Evolutionary conservation across 2,113 vertebrate genomes (phyloP).

Genomic region (Pseudorhombus dupliciocellatus): DNA sequence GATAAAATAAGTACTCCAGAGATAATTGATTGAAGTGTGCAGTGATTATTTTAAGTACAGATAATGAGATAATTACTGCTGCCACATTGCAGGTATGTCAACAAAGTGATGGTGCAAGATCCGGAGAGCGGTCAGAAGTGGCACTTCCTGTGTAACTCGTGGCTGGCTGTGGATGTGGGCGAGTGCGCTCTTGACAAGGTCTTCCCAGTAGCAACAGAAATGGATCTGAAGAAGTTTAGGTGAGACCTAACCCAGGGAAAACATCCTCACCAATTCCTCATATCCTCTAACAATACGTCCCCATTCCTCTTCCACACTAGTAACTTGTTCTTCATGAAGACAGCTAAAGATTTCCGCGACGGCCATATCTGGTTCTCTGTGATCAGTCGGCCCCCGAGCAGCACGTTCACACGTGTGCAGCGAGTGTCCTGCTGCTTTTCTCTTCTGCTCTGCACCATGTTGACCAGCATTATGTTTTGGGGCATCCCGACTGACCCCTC

Average conservation of each 20-base stretch:
- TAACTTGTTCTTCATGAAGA: conserved; percentile 94
- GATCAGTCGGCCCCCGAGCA: conserved; percentile 87
- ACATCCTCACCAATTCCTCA: not conserved
- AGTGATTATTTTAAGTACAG: not conserved
- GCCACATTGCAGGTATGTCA: conserved; percentile 86
- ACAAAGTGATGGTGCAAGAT: conserved; percentile 89
- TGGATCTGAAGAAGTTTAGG: conserved; percentile 92
- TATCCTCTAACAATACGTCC: not conserved
- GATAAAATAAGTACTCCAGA: too few species aligned
- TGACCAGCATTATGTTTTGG: conserved; percentile 97
- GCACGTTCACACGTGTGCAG: conserved; percentile 91
- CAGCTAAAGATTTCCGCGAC: conserved; percentile 90
- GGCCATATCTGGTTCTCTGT: conserved; percentile 95
- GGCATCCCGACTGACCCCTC: conserved; percentile 92
- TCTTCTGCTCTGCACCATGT: conserved; percentile 94
- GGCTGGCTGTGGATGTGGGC: conserved; percentile 89
- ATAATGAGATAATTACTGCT: not conserved
- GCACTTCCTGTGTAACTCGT: conserved; percentile 95
- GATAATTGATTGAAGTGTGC: not conserved
- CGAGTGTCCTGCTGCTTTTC: conserved; percentile 95
- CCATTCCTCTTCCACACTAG: conserved; percentile 61
- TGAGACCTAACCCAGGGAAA: conserved; percentile 56
- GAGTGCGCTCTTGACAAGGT: conserved; percentile 90
- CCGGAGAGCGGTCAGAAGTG: conserved; percentile 86
- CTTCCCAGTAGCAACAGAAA: conserved; percentile 90